These are phyloP conservation scores for Phalera bucephala DNA, from an alignment of 2,888 invertebrate species.

Conservation along the genomic window DNA sequence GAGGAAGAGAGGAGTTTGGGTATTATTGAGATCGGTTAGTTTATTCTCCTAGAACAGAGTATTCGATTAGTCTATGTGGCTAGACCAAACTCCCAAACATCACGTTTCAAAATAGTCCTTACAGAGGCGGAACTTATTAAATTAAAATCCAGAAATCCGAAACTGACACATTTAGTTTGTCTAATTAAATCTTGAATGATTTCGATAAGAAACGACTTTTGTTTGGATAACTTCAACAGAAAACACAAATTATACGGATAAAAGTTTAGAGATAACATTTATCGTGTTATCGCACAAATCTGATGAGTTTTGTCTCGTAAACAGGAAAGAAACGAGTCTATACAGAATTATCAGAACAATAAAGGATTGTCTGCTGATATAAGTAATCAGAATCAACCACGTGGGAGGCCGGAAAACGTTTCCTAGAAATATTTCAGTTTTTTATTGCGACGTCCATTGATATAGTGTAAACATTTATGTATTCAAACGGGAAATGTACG, in stretches of 20 bases:
- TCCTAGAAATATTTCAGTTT: conserved; percentile 22
- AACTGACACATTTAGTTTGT: too few relatives aligned
- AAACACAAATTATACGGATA: neutral
- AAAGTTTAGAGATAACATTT: neutral
- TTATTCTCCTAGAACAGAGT: too few relatives aligned
- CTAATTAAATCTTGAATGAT: too few relatives aligned
- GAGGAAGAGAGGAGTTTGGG: too few relatives aligned
- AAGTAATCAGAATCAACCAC: conserved; percentile 23
- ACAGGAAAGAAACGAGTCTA: conserved; percentile 19
- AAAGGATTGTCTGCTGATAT: conserved; percentile 28
- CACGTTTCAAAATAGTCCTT: too few relatives aligned
- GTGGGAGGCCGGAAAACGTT: conserved; percentile 16
- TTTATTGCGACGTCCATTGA: conserved; percentile 10
- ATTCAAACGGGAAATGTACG: conserved; percentile 1
- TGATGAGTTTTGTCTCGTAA: conserved; percentile 8
- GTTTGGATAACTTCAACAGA: too few relatives aligned
- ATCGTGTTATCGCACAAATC: conserved; percentile 9
- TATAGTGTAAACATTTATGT: conserved; percentile 6
- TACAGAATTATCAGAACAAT: conserved; percentile 35
- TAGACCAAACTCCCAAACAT: too few relatives aligned
- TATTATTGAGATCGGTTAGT: too few relatives aligned
- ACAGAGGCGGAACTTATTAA: too few relatives aligned
- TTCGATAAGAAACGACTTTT: too few relatives aligned
- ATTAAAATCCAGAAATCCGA: too few relatives aligned
- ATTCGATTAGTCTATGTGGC: too few relatives aligned